Percentiles rank a stretch among this genome's conserved stretches.
Conservation (phyloP, 2,888 invertebrate species). For the Adelognathus sp. region DNA sequence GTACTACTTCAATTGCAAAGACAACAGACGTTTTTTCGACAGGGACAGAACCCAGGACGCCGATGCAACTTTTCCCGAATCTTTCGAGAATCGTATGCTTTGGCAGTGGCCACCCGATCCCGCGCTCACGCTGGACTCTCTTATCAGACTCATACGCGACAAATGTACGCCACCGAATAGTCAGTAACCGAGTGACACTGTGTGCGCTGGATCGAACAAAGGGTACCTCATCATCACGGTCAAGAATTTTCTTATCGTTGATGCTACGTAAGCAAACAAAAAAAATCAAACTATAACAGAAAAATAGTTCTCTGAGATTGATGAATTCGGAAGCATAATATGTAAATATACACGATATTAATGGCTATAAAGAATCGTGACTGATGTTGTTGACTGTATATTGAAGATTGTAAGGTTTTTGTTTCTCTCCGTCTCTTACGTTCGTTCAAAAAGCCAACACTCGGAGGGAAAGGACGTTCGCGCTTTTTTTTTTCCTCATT, state of each 20-base stretch:
- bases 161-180: conserved; percentile 26
- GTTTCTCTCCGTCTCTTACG: not conserved
- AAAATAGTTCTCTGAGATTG: not conserved
- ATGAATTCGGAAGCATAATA: not conserved
- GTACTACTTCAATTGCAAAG: conserved; percentile 67
- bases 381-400: not conserved
- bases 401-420: not conserved
- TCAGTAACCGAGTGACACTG: not conserved
- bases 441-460: not conserved
- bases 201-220: not conserved
- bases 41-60: conserved; percentile 61
- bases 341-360: conserved; percentile 42
- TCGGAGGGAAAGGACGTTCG: not conserved
- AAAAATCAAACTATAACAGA: not conserved
- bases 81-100: conserved; percentile 67
- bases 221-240: not conserved
- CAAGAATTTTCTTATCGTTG: not conserved
- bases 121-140: conserved; percentile 57
- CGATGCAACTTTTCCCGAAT: conserved; percentile 66
- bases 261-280: no score
- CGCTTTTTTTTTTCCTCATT: not conserved
- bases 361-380: conserved; percentile 6
- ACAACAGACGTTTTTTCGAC: conserved; percentile 58
- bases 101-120: conserved; percentile 70
- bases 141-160: conserved; percentile 47